Evolutionary conservation across 2,113 vertebrate genomes (phyloP).

Genomic region (Taxidea taxus): DNA sequence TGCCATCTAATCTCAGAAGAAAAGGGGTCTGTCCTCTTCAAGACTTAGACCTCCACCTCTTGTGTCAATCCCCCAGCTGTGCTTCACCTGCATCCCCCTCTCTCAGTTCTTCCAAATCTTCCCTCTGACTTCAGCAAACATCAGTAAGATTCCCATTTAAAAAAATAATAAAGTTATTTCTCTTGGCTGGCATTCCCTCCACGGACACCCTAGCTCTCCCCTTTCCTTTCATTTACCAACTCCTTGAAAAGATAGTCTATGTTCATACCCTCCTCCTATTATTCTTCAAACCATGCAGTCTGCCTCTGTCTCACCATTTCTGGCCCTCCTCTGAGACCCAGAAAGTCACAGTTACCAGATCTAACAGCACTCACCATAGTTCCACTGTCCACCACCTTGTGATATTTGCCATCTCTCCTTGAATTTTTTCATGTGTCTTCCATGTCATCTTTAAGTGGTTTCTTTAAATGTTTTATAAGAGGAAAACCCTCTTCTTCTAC

Average conservation of each 20-base stretch:
- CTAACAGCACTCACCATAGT: neutral
- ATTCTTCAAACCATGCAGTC: neutral
- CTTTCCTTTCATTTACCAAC: neutral
- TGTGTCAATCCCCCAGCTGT: rapidly evolving
- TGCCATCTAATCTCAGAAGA: neutral
- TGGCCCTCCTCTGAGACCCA: neutral
- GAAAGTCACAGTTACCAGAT: neutral
- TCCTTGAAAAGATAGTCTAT: neutral
- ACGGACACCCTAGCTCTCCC: neutral
- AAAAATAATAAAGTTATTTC: neutral
- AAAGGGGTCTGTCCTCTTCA: neutral
- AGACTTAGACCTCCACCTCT: no score
- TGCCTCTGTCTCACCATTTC: neutral
- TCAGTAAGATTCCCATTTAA: neutral
- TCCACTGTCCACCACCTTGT: neutral
- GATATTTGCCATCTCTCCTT: neutral
- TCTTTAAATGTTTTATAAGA: neutral
- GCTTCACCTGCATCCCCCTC: neutral
- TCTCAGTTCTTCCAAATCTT: neutral
- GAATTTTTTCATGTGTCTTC: neutral
- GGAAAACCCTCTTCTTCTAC: neutral
- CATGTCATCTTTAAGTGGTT: neutral
- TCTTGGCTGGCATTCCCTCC: neutral
- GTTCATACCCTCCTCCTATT: neutral
- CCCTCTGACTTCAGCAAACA: neutral